Percentiles rank a stretch among this genome's conserved stretches.
phyloP scores from a whole-genome alignment of 2,888 invertebrate genomes.

The Meta bourneti region DNA sequence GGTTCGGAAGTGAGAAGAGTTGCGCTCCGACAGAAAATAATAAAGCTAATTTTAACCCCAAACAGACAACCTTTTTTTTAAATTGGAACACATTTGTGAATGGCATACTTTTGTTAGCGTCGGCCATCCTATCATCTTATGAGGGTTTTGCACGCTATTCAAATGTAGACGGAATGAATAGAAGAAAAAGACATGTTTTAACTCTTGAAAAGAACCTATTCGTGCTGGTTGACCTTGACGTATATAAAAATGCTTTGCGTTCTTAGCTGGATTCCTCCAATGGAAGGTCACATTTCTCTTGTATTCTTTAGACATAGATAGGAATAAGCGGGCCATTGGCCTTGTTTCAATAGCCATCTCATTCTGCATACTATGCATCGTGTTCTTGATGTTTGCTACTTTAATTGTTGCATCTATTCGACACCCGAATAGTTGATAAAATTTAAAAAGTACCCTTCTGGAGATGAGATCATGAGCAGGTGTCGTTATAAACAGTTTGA shows the following conservation, averaged over 20 bases:
- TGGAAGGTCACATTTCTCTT: conserved; percentile 55
- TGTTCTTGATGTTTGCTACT: background rate
- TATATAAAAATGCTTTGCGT: conserved; percentile 54
- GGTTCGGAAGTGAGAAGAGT: background rate
- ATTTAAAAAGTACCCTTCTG: no score
- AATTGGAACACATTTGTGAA: conserved; percentile 6
- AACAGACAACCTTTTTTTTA: background rate
- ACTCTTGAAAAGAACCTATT: conserved; percentile 42
- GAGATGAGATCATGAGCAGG: no score
- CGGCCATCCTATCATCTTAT: conserved; percentile 6
- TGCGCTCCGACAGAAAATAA: background rate
- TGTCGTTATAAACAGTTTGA: no score
- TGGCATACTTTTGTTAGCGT: conserved; percentile 14
- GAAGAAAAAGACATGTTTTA: conserved; percentile 32
- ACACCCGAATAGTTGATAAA: background rate
- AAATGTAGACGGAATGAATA: conserved; percentile 27
- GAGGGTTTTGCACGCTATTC: conserved; percentile 4
- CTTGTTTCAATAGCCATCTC: conserved; percentile 36
- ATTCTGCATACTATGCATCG: background rate
- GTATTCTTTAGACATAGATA: conserved; percentile 19
- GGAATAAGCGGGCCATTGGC: conserved; percentile 49
- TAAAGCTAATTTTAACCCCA: conserved; percentile 17
- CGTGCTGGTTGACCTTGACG: conserved; percentile 59
- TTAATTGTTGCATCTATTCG: background rate
- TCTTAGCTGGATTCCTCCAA: conserved; percentile 42